Evolutionary conservation across 1,140 invertebrate genomes (phyloP).

Genomic region (Lasioglossum albipes): DNA sequence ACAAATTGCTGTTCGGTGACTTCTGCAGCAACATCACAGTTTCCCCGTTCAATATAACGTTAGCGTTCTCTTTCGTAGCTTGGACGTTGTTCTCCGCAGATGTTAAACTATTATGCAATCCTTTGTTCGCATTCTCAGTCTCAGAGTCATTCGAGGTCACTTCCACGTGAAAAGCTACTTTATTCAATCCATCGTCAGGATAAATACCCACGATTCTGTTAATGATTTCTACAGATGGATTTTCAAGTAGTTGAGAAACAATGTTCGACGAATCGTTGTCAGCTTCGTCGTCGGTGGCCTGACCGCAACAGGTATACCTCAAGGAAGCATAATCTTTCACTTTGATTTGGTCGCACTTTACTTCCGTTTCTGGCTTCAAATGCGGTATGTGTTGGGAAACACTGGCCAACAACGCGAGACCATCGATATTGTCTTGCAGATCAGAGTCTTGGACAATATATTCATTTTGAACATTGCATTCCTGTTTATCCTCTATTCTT

Average conservation of each 20-base stretch:
- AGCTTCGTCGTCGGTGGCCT: constrained; percentile 32
- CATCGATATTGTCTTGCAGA: constrained; percentile 72
- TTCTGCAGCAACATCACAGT: constrained; percentile 75
- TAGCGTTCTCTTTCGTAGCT: constrained; percentile 69
- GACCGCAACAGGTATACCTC: constrained; percentile 40
- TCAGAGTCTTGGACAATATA: constrained; percentile 61
- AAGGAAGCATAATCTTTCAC: constrained; percentile 71
- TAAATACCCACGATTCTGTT: constrained; percentile 66
- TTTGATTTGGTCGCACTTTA: constrained; percentile 66
- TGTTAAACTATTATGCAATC: constrained; percentile 50
- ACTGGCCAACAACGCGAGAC: constrained; percentile 73
- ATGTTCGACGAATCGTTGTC: constrained; percentile 54
- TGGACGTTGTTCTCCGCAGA: constrained; percentile 55
- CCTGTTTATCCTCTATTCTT: background rate
- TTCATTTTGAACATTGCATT: background rate
- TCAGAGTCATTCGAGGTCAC: constrained; percentile 62
- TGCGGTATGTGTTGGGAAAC: constrained; percentile 69
- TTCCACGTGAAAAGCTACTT: constrained; percentile 71
- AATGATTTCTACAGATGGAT: constrained; percentile 51
- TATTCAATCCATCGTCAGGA: constrained; percentile 68
- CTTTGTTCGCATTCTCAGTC: constrained; percentile 15
- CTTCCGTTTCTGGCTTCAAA: constrained; percentile 37
- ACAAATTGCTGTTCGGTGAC: constrained; percentile 78
- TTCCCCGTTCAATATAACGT: constrained; percentile 77
- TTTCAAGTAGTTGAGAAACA: constrained; percentile 48